These are phyloP conservation scores for Zootermopsis nevadensis DNA, from an alignment of 2,888 invertebrate genomes.

Conservation along the genomic window DNA sequence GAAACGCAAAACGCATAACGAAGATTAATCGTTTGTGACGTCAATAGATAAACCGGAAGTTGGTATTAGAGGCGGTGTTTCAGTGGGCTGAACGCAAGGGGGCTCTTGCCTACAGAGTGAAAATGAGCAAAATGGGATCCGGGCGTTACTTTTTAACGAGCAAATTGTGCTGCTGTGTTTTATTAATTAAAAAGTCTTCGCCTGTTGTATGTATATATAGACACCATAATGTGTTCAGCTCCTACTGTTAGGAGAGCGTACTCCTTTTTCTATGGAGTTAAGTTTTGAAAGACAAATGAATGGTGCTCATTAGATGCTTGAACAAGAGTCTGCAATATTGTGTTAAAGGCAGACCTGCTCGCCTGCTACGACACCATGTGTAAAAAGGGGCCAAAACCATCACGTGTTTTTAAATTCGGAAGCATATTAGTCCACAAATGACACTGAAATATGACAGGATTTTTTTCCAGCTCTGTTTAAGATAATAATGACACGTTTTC, in stretches of 20 bases:
- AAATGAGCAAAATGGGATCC: conserved; percentile 43
- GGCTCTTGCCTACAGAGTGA: conserved; percentile 16
- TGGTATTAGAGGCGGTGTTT: conserved; percentile 44
- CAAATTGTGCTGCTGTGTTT: conserved; percentile 57
- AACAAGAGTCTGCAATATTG: conserved; percentile 48
- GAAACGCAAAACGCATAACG: conserved; percentile 46
- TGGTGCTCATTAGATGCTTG: conserved; percentile 50
- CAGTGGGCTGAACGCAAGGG: conserved; percentile 9
- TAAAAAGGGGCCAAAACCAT: conserved; percentile 26
- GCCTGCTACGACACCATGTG: not conserved
- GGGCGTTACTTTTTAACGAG: conserved; percentile 55
- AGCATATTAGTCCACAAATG: too few species aligned
- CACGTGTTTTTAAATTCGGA: too few species aligned
- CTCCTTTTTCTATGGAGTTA: conserved; percentile 48
- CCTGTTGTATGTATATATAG: conserved; percentile 38
- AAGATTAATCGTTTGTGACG: conserved; percentile 52
- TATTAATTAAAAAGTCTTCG: conserved; percentile 56
- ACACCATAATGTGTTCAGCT: conserved; percentile 28
- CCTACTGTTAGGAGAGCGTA: not conserved
- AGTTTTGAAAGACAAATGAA: conserved; percentile 50
- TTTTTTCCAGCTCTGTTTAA: too few species aligned
- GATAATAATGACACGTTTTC: too few species aligned
- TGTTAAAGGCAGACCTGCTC: conserved; percentile 44
- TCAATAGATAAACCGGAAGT: conserved; percentile 51
- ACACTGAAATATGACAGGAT: too few species aligned